Percentiles rank a stretch among this genome's conserved stretches.
phyloP scores from a whole-genome alignment of 2,113 vertebrate species.

The Semicossyphus pulcher region DNA sequence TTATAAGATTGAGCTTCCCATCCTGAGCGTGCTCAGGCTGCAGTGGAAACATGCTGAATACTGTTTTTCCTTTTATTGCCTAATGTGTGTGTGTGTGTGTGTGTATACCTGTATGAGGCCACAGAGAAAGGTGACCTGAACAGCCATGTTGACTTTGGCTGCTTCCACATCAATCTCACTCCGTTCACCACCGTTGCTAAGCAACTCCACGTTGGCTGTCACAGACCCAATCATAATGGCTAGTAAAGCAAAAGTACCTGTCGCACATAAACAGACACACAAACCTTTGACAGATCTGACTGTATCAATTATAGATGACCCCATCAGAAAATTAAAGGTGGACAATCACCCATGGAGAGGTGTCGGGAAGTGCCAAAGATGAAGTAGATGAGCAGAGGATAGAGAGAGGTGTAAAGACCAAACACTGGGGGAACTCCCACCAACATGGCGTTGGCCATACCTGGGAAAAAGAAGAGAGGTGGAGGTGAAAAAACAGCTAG shows the following conservation, averaged over 20 bases:
- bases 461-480: slow-evolving; percentile 63
- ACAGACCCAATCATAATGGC: slow-evolving; percentile 71
- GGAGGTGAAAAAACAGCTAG: background rate
- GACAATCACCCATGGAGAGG: slow-evolving; percentile 90
- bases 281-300: background rate
- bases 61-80: background rate
- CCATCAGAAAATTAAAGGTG: background rate
- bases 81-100: background rate
- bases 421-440: slow-evolving; percentile 89
- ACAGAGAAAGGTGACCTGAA: slow-evolving; percentile 71
- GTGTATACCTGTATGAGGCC: slow-evolving; percentile 71
- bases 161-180: slow-evolving; percentile 50
- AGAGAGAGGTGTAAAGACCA: slow-evolving; percentile 92
- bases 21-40: too few relatives aligned
- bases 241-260: slow-evolving; percentile 71
- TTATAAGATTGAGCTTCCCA: too few relatives aligned
- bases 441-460: slow-evolving; percentile 91
- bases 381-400: slow-evolving; percentile 91
- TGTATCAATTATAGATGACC: background rate
- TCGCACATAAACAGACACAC: slow-evolving; percentile 24
- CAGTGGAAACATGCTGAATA: too few relatives aligned
- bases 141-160: slow-evolving; percentile 62
- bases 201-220: slow-evolving; percentile 66
- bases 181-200: slow-evolving; percentile 38
- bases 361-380: slow-evolving; percentile 93